Evolutionary conservation across 2,888 invertebrate species (phyloP), one percentile per base, ranked within the genome.

Genomic region (Troides oblongomaculatus): DNA sequence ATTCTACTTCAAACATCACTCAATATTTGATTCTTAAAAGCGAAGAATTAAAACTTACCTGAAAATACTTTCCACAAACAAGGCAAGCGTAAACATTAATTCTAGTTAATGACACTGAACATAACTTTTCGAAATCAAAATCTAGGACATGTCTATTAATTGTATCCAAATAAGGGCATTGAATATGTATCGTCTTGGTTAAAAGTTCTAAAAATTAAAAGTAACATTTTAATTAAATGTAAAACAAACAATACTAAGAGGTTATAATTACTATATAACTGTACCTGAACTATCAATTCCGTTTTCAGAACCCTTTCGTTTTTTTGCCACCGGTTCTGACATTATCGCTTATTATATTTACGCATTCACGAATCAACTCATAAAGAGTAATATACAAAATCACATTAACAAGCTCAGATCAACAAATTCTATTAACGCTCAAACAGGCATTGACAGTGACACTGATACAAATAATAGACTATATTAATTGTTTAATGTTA

Each of bases 1-100:
- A 30, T 30, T 30, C 25, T 30, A 30, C 30, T 30, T 30, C 30
- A 30, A 30, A 30, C 30, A 30, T 5, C 3, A 30, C 30, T 30
- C 30, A 30, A 3, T 30, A 30, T 30, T 30, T 30, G 4, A 30
- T 30, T 30, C 30, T 30, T 3, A 30, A 2, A 3, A 30, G 30
- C 30, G 10, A 39, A 21, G n/a, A 21, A 21, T n/a, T 23, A 43
- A 18, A 46, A 43, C 46, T 80, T 83, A 93, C 93, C 89, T 93
- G 93, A 83, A 99, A 99, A 85, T 99, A 99, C 90, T 99, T 99
- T 25, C 99, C 99, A 88, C 99, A 99, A 1, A 99, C 98, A 71
- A 99, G 94, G 84, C 99, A 99, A 10, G 99, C 99, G 86, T 99
- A 99, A 50, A 99, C 99, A 93, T 99, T 99, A 77, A 99, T 98